Conservation (phyloP, 2,797 vertebrate genomes). For the Acrossocheilus fasciatus region DNA sequence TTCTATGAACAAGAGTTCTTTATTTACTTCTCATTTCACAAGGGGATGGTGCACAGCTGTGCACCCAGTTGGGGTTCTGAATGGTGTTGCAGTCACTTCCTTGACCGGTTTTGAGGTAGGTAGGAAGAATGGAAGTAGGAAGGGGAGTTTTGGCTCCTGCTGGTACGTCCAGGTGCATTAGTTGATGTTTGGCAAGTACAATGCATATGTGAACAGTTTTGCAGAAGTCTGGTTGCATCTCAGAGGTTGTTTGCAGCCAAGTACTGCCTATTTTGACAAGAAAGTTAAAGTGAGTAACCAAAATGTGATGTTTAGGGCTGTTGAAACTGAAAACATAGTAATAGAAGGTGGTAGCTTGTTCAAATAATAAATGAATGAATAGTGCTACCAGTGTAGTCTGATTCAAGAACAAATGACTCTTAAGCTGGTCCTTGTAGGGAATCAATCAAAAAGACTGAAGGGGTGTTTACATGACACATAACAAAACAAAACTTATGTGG, state of each 20-base stretch:
- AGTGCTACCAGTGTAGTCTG: background rate
- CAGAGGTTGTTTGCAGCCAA: background rate
- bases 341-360: background rate
- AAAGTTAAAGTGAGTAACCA: background rate
- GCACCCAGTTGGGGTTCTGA: background rate
- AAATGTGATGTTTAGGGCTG: background rate
- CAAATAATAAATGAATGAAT: background rate
- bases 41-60: slow-evolving; percentile 28
- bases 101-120: background rate
- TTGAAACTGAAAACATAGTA: background rate
- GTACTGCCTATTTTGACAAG: background rate
- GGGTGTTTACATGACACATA: background rate
- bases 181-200: slow-evolving; percentile 22
- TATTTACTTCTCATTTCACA: slow-evolving; percentile 13
- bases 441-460: background rate
- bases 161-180: slow-evolving; percentile 61
- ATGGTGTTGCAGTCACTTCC: background rate
- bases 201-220: slow-evolving; percentile 19
- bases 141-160: slow-evolving; percentile 64
- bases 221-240: slow-evolving; percentile 10
- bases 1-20: slow-evolving; percentile 16
- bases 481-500: background rate
- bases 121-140: slow-evolving; percentile 54
- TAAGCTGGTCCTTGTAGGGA: background rate
- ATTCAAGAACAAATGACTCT: background rate